phyloP scores from a whole-genome alignment of 64 coral and sea anemone species.

The Stichodactyla helianthus region DNA sequence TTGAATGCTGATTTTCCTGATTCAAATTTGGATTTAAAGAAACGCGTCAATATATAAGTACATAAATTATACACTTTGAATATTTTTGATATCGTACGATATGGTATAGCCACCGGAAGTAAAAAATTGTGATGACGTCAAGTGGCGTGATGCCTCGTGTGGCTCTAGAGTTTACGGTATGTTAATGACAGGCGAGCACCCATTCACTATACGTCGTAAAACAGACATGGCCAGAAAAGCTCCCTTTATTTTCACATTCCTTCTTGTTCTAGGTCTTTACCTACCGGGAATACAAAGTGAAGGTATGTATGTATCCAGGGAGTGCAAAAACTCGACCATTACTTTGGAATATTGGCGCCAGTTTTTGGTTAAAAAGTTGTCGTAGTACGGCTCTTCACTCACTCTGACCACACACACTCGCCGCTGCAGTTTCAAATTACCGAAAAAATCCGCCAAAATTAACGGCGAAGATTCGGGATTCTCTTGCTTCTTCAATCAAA shows the following conservation, averaged over 20 bases:
- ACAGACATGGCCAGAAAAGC: not conserved
- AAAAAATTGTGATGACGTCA: constrained; percentile 23
- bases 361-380: constrained; percentile 4
- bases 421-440: not conserved
- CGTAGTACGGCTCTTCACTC: not conserved
- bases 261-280: not conserved
- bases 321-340: not conserved
- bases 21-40: not conserved
- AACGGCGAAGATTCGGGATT: not conserved
- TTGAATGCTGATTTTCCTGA: not conserved
- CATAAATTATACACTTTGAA: too few species aligned
- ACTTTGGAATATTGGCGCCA: not conserved
- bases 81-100: constrained; percentile 5
- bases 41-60: not conserved
- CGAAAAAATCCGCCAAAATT: constrained; percentile 17
- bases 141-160: constrained; percentile 29
- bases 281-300: not conserved
- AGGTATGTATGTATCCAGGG: constrained; percentile 24
- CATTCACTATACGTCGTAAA: constrained; percentile 15
- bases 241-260: not conserved
- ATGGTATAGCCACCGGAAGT: constrained; percentile 7
- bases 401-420: not conserved
- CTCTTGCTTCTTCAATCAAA: not conserved
- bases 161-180: not conserved
- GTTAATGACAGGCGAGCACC: not conserved